These are phyloP conservation scores for Polydrusus pterygomalis DNA, from an alignment of 2,888 invertebrate genomes.

Conservation along the genomic window DNA sequence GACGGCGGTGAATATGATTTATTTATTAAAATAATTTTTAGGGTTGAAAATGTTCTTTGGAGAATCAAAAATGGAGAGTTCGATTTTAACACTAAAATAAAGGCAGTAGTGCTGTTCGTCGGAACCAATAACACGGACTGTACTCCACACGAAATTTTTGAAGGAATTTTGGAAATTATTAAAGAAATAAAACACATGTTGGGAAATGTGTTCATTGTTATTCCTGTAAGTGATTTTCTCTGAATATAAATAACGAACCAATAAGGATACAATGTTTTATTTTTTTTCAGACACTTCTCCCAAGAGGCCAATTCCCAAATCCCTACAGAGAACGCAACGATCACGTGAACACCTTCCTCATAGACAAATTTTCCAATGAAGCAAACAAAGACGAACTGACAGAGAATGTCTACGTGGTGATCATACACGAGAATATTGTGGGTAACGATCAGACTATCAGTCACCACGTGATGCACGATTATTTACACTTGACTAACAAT, in stretches of 20 bases:
- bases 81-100: constrained; percentile 79
- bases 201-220: constrained; percentile 74
- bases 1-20: neutral
- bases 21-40: no score
- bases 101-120: constrained; percentile 79
- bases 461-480: constrained; percentile 81
- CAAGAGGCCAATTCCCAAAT: constrained; percentile 80
- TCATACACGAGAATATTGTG: constrained; percentile 69
- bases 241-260: no score
- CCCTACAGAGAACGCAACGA: constrained; percentile 76
- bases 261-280: no score
- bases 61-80: constrained; percentile 81
- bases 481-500: constrained; percentile 78
- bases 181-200: constrained; percentile 75
- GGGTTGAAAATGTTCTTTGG: constrained; percentile 81
- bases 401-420: constrained; percentile 68
- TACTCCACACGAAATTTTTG: constrained; percentile 77
- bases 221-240: constrained; percentile 74
- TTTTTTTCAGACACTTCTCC: constrained; percentile 76
- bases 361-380: constrained; percentile 68
- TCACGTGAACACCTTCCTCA: constrained; percentile 76
- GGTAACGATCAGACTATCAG: constrained; percentile 76
- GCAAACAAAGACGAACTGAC: constrained; percentile 67
- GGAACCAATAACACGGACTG: constrained; percentile 81
- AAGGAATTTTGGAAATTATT: constrained; percentile 78